phyloP scores from a whole-genome alignment of 37 sponge, comb jelly and placozoan species.

The Ephydatia muelleri region DNA sequence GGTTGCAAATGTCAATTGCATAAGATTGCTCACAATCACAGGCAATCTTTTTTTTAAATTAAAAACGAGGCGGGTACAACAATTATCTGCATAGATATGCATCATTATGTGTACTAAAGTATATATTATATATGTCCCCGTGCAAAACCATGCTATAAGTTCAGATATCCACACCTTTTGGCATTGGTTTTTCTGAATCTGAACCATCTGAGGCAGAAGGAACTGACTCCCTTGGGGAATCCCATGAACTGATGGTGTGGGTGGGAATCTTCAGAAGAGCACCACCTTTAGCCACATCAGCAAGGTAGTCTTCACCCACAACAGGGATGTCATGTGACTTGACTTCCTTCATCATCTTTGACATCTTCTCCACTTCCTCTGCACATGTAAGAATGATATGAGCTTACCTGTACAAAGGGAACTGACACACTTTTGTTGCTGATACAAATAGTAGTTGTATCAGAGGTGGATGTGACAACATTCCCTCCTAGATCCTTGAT shows the following conservation, averaged over 20 bases:
- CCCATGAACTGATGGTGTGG: slow-evolving; percentile 81
- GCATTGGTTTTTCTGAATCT: background rate
- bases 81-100: no score
- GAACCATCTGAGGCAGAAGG: slow-evolving; percentile 4
- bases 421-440: slow-evolving; percentile 64
- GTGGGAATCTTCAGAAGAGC: slow-evolving; percentile 59
- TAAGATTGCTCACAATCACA: no score
- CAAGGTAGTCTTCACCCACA: slow-evolving; percentile 66
- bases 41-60: no score
- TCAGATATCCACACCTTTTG: slow-evolving; percentile 14
- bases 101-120: no score
- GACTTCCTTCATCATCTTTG: slow-evolving; percentile 72
- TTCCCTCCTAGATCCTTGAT: slow-evolving; percentile 69
- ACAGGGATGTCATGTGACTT: slow-evolving; percentile 74
- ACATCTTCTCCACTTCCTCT: slow-evolving; percentile 76
- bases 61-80: no score
- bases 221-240: slow-evolving; percentile 52
- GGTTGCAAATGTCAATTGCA: no score
- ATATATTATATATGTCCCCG: no score
- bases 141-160: no score
- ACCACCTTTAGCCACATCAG: slow-evolving; percentile 59
- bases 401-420: no score
- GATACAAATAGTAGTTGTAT: slow-evolving; percentile 62
- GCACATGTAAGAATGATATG: background rate
- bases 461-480: slow-evolving; percentile 41